Conservation (phyloP, 64 coral and sea anemone genomes). For the Stylophora pistillata region DNA sequence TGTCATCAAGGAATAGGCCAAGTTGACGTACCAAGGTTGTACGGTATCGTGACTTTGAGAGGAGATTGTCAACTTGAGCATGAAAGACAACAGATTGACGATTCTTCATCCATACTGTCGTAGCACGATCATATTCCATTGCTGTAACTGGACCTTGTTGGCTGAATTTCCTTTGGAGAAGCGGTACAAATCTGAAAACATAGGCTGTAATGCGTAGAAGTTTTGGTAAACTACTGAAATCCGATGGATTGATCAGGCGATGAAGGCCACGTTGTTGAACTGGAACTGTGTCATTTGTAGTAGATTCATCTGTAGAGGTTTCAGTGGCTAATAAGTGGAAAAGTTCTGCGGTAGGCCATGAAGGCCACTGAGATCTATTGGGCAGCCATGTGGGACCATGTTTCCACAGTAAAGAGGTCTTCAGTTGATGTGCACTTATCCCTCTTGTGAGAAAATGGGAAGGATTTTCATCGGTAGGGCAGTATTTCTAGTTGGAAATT, state of each 20-base stretch:
- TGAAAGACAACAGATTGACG: slow-evolving; percentile 18
- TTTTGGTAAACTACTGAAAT: neutral
- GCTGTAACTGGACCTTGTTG: slow-evolving; percentile 31
- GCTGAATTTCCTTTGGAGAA: slow-evolving; percentile 4
- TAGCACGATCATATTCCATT: neutral
- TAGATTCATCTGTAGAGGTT: no score
- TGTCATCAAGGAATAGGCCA: slow-evolving; percentile 40
- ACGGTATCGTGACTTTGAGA: neutral
- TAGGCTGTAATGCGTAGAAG: slow-evolving; percentile 41
- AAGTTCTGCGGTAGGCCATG: neutral
- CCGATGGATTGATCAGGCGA: no score
- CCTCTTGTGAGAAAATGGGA: slow-evolving; percentile 27
- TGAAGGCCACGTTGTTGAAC: no score
- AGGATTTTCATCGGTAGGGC: slow-evolving; percentile 38
- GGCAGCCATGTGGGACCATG: slow-evolving; percentile 31
- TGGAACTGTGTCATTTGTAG: no score
- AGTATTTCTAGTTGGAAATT: neutral
- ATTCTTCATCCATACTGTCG: slow-evolving; percentile 30
- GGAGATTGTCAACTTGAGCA: slow-evolving; percentile 46
- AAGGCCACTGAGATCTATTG: neutral
- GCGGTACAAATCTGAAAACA: slow-evolving; percentile 36
- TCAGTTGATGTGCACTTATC: slow-evolving; percentile 17
- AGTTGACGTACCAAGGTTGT: slow-evolving; percentile 35
- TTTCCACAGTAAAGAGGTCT: slow-evolving; percentile 6
- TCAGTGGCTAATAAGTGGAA: no score